phyloP scores from a whole-genome alignment of 2,113 vertebrate species.

The Dinomys branickii region DNA sequence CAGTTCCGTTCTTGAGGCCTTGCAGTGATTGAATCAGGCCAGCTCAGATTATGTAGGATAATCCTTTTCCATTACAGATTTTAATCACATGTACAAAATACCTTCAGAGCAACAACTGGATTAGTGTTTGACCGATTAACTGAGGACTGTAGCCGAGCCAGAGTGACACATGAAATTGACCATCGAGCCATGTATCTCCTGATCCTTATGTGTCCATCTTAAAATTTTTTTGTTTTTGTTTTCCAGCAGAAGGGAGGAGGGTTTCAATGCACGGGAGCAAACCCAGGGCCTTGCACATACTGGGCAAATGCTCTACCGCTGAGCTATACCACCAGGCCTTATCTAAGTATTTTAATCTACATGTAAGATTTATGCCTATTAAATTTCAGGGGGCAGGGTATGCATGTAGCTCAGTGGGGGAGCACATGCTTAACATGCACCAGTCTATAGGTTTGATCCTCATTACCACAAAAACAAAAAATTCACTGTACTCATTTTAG shows the following conservation, averaged over 20 bases:
- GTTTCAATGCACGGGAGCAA: background rate
- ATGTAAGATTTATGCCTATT: background rate
- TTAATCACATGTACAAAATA: conserved; percentile 48
- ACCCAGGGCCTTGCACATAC: background rate
- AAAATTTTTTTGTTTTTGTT: background rate
- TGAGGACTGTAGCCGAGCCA: background rate
- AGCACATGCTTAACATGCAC: background rate
- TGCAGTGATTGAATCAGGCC: background rate
- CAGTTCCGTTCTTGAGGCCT: background rate
- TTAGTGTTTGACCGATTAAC: background rate
- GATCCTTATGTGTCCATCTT: background rate
- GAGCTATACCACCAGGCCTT: background rate
- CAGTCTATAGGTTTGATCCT: background rate
- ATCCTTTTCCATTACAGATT: background rate
- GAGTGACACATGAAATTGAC: background rate
- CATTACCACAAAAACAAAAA: background rate
- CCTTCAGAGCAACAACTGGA: background rate
- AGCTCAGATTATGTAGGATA: background rate
- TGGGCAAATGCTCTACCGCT: background rate
- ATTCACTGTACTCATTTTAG: background rate
- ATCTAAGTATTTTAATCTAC: conserved; percentile 20
- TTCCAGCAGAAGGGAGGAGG: background rate
- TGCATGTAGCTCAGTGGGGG: background rate
- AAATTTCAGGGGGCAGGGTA: background rate
- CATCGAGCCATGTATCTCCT: background rate